A percentile compares a stretch with the other conserved stretches of the same genome.
Evolutionary conservation across 2,113 vertebrate species (phyloP).

Genomic region (Campylorhamphus procurvoides): DNA sequence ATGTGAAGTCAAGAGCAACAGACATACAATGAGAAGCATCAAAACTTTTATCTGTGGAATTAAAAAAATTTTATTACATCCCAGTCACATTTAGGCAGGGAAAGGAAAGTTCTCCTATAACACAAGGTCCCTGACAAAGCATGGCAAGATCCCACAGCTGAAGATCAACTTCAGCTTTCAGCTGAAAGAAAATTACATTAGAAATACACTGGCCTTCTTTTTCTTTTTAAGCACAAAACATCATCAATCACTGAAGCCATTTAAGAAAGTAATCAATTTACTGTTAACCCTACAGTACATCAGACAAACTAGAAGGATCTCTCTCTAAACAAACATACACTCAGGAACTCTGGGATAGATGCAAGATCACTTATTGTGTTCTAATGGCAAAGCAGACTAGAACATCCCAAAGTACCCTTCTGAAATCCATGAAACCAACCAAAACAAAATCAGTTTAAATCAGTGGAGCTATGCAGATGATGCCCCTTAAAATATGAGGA

Average conservation of each 20-base stretch:
- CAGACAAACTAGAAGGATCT: neutral
- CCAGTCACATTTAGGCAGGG: neutral
- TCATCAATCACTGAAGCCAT: neutral
- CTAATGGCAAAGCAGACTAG: neutral
- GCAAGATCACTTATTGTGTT: neutral
- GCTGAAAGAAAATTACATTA: neutral
- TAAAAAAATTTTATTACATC: neutral
- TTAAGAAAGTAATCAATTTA: neutral
- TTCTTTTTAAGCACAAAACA: neutral
- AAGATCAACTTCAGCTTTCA: neutral
- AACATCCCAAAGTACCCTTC: neutral
- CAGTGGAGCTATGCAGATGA: neutral
- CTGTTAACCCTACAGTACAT: neutral
- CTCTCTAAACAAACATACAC: neutral
- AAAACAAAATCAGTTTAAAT: neutral
- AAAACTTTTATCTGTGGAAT: neutral
- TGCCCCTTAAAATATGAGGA: neutral
- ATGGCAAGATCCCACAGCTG: neutral
- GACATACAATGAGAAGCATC: neutral
- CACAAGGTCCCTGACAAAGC: neutral
- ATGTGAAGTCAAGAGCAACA: neutral
- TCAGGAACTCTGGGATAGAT: neutral
- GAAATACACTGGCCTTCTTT: neutral
- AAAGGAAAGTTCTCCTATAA: neutral
- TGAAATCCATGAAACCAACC: neutral